Percentiles rank a stretch among this genome's conserved stretches.
Evolutionary conservation across 2,113 vertebrate genomes (phyloP).

Genomic region (Corythaeola cristata): DNA sequence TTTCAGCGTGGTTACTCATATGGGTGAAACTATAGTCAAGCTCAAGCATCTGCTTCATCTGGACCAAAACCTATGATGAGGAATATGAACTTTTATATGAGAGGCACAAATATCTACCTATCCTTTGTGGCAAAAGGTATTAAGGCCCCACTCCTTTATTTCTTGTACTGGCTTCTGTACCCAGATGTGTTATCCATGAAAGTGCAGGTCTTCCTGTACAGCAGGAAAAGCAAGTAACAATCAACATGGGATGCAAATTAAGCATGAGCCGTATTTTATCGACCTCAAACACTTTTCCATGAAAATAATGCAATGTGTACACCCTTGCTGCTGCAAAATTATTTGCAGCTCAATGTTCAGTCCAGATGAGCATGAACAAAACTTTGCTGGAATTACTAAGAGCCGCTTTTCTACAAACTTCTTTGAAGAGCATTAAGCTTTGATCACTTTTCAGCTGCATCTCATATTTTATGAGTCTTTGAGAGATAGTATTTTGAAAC

Average conservation of each 20-base stretch:
- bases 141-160: background rate
- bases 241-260: background rate
- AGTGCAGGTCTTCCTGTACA: background rate
- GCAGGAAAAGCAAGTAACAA: background rate
- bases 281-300: conserved; percentile 39
- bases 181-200: background rate
- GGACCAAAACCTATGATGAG: background rate
- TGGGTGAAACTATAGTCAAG: background rate
- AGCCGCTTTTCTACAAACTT: conserved; percentile 24
- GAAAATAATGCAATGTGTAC: conserved; percentile 44
- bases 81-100: background rate
- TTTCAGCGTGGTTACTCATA: background rate
- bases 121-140: background rate
- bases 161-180: background rate
- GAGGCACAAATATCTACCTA: background rate
- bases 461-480: conserved; percentile 20
- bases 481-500: conserved; percentile 53
- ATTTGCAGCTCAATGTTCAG: conserved; percentile 9
- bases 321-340: background rate
- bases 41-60: background rate
- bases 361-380: background rate
- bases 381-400: conserved; percentile 37
- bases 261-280: conserved; percentile 23
- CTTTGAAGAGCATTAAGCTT: conserved; percentile 52
- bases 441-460: conserved; percentile 72